Percentiles rank a stretch among this genome's conserved stretches.
These are phyloP conservation scores for Orthosia incerta DNA, from an alignment of 2,888 invertebrate species.

Conservation along the genomic window DNA sequence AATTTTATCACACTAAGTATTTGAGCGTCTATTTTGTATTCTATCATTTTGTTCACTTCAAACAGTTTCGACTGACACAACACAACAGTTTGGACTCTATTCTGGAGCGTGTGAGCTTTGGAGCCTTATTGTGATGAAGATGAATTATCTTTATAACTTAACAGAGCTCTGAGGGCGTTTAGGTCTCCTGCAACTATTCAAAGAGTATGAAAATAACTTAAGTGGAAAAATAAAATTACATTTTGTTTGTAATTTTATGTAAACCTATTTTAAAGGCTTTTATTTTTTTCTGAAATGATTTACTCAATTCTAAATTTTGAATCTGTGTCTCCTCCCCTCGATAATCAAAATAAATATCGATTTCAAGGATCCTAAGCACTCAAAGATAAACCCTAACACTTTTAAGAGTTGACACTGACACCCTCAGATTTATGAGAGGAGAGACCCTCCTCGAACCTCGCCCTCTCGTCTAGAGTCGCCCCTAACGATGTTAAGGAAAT, in stretches of 20 bases:
- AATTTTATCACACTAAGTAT: constrained; percentile 52
- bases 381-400: constrained; percentile 60
- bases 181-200: constrained; percentile 2
- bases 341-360: constrained; percentile 48
- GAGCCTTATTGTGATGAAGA: constrained; percentile 35
- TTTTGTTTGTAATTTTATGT: neutral
- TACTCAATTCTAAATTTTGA: constrained; percentile 3
- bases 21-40: constrained; percentile 56
- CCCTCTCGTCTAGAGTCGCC: constrained; percentile 47
- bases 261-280: neutral
- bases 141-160: constrained; percentile 48
- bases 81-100: too few relatives aligned
- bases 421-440: constrained; percentile 61
- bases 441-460: constrained; percentile 40
- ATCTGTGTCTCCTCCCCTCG: neutral
- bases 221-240: neutral
- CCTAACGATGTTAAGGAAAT: constrained; percentile 76
- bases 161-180: constrained; percentile 11
- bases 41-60: constrained; percentile 55
- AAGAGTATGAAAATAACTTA: constrained; percentile 2
- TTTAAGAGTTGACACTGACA: constrained; percentile 66
- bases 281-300: neutral
- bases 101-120: constrained; percentile 41
- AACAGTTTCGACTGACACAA: constrained; percentile 54
- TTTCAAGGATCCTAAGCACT: constrained; percentile 50